Conservation (phyloP, 2,888 invertebrate species). For the Erebia ligea region DNA sequence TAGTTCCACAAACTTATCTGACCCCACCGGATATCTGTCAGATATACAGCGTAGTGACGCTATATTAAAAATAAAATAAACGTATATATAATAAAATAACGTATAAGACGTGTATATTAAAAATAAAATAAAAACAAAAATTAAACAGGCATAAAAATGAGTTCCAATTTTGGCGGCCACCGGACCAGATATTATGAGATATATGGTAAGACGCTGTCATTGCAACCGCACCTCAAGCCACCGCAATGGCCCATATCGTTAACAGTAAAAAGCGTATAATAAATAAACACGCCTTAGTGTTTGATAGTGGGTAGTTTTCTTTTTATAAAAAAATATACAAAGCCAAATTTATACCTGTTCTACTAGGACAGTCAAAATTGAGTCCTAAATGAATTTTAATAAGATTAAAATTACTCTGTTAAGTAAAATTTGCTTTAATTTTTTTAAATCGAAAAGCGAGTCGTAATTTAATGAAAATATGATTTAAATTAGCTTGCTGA, state of each 20-base stretch:
- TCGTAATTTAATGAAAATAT: not conserved
- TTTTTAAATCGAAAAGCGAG: not conserved
- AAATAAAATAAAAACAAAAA: too few species aligned
- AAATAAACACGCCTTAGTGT: conserved; percentile 51
- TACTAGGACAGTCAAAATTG: conserved; percentile 12
- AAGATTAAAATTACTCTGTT: conserved; percentile 14
- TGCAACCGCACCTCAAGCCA: conserved; percentile 36
- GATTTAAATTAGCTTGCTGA: conserved; percentile 6
- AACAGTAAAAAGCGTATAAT: conserved; percentile 49
- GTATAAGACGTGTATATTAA: too few species aligned
- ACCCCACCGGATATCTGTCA: too few species aligned
- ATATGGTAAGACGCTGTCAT: conserved; percentile 35
- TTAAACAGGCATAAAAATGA: too few species aligned
- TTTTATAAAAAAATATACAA: conserved; percentile 40
- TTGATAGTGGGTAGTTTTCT: conserved; percentile 42
- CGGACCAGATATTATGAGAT: too few species aligned
- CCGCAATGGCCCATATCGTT: conserved; percentile 46
- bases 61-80: too few species aligned
- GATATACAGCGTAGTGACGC: too few species aligned
- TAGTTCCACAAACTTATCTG: too few species aligned
- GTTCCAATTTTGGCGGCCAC: too few species aligned
- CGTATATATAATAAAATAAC: too few species aligned
- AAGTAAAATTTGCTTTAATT: not conserved
- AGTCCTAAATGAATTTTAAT: conserved; percentile 4
- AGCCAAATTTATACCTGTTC: conserved; percentile 29